Conservation (phyloP, 1,140 invertebrate species). For the Pomacea maculata region DNA sequence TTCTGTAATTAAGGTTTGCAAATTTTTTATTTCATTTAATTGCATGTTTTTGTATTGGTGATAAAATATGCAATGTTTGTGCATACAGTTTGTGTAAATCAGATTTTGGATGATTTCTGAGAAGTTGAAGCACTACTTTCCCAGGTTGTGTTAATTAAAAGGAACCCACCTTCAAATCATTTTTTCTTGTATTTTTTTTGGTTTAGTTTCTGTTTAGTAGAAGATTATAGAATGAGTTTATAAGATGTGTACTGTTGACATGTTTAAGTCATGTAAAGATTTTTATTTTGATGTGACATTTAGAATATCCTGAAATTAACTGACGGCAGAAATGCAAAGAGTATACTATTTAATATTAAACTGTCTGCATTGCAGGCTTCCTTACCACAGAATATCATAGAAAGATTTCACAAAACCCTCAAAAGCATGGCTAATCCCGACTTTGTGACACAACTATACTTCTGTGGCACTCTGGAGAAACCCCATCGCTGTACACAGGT, state of each 20-base stretch:
- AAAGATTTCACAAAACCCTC: slow-evolving; percentile 37
- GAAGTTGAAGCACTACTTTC: not conserved
- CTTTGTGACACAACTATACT: slow-evolving; percentile 54
- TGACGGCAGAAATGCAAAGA: no score
- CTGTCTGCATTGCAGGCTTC: slow-evolving; percentile 38
- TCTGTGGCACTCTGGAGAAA: slow-evolving; percentile 53
- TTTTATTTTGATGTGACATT: not conserved
- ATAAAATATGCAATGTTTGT: not conserved
- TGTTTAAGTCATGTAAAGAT: not conserved
- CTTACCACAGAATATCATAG: slow-evolving; percentile 35
- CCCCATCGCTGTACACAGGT: slow-evolving; percentile 52
- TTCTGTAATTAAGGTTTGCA: slow-evolving; percentile 48
- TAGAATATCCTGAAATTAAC: no score
- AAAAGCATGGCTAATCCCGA: slow-evolving; percentile 40
- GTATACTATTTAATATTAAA: not conserved
- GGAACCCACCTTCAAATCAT: not conserved
- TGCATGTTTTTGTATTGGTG: no score
- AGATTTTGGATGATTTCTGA: not conserved
- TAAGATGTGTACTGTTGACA: not conserved
- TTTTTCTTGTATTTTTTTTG: not conserved
- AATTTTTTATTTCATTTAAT: not conserved
- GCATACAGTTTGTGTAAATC: not conserved
- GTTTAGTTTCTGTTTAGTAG: not conserved
- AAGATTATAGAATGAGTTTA: not conserved
- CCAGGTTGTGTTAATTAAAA: not conserved